phyloP scores from a whole-genome alignment of 2,888 invertebrate genomes.

The Ashinkailepas kermadecensis region DNA sequence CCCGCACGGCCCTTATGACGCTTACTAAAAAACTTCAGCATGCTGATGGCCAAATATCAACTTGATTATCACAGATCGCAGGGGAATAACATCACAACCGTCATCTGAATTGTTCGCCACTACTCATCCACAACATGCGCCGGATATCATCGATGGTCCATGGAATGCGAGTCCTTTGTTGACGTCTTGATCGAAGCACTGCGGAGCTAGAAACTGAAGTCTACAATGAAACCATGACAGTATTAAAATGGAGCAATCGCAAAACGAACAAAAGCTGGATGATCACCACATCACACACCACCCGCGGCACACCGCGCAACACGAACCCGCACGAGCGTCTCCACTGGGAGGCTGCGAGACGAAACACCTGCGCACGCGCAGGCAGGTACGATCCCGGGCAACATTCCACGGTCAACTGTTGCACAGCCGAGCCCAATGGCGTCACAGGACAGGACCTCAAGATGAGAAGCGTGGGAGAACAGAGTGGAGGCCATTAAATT shows the following conservation, averaged over 20 bases:
- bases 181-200: not conserved
- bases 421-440: not conserved
- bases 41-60: not conserved
- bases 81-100: not conserved
- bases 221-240: too few relatives aligned
- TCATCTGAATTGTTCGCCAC: not conserved
- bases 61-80: not conserved
- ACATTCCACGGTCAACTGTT: not conserved
- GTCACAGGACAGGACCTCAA: not conserved
- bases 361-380: too few relatives aligned
- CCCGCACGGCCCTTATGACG: constrained; percentile 8
- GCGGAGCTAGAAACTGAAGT: not conserved
- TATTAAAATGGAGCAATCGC: too few relatives aligned
- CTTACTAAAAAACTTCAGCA: constrained; percentile 22
- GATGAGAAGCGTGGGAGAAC: not conserved
- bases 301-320: not conserved
- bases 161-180: not conserved
- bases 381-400: too few relatives aligned
- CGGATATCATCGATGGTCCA: not conserved
- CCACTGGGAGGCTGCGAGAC: too few relatives aligned
- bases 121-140: not conserved
- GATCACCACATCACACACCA: not conserved
- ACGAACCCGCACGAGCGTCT: not conserved
- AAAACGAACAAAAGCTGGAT: not conserved
- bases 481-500: too few relatives aligned